Evolutionary conservation across 1,140 invertebrate genomes (phyloP).

Genomic region (Subanguina moxae): DNA sequence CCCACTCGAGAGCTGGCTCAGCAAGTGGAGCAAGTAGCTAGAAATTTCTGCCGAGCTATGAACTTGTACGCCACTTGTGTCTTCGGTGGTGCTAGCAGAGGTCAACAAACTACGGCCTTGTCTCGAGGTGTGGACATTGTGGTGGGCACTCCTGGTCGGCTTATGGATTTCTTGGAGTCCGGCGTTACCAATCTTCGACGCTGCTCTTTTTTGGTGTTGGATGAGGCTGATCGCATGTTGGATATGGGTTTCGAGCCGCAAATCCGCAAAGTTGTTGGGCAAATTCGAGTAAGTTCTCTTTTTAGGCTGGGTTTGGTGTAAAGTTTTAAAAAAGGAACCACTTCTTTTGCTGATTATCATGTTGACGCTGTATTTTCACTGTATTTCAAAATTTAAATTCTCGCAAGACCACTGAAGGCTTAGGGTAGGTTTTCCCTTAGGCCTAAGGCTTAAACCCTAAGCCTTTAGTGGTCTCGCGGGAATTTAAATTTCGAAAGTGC

Average conservation of each 20-base stretch:
- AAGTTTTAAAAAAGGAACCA: constrained; percentile 81
- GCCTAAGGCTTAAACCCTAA: too few species aligned
- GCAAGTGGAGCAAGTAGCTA: constrained; percentile 84
- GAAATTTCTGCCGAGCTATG: constrained; percentile 78
- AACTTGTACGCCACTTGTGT: constrained; percentile 83
- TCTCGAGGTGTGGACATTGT: constrained; percentile 96
- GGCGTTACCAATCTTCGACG: constrained; percentile 81
- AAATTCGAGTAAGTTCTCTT: constrained; percentile 68
- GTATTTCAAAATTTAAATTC: too few species aligned
- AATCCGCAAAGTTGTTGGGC: constrained; percentile 90
- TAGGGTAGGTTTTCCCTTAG: too few species aligned
- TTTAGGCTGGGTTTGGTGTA: neutral
- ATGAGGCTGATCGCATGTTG: constrained; percentile 97
- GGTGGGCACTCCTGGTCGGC: constrained; percentile 85
- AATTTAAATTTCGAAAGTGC: too few species aligned
- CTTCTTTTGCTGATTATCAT: constrained; percentile 61
- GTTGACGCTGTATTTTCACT: too few species aligned
- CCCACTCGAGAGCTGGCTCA: constrained; percentile 88
- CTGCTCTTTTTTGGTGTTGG: constrained; percentile 88
- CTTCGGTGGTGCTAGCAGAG: constrained; percentile 72
- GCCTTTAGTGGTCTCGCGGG: too few species aligned
- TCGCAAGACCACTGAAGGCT: too few species aligned
- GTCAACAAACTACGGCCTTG: constrained; percentile 76
- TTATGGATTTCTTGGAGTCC: constrained; percentile 89
- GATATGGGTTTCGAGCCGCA: constrained; percentile 99